Base-by-base conservation (phyloP, 1,140 invertebrate genomes). In the Pachypeltis micranthus region DNA sequence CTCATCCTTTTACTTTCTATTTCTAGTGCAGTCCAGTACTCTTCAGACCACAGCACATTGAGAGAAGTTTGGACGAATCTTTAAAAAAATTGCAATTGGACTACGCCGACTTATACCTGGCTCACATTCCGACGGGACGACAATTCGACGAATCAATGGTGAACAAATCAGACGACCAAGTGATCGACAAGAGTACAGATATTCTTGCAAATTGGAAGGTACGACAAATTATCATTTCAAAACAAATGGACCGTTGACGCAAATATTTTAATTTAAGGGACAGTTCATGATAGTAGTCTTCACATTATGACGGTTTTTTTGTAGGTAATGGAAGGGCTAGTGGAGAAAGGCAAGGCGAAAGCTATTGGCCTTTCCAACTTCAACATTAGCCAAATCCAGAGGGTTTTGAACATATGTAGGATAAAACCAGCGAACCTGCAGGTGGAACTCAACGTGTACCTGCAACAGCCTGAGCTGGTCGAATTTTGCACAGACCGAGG, bases 31-130 rank as follows among this genome's bases (percentile, higher is more conserved):
- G n/a, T n/a, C n/a, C n/a, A n/a, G n/a, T n/a, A n/a, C n/a, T n/a
- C n/a, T n/a, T n/a, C n/a, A n/a, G n/a, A n/a, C n/a, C n/a, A n/a
- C n/a, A n/a, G n/a, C n/a, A n/a, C n/a, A n/a, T n/a, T n/a, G n/a
- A n/a, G n/a, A n/a, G n/a, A n/a, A n/a, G n/a, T n/a, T n/a, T n/a
- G 24, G 82, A 83, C 39, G 74, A 84, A 58, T 92, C 90, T 0
- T 72, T 94, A 25, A 74, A 81, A 58, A 81, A 80, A 39, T 74
- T 93, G 16, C 80, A 85, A 66, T 70, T 91, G 59, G 81, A 86
- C 61, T 94, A 93, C 70, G 73, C 94, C 1, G 91, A 94, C 70
- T 77, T 94, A 61, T 93, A 91, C 72, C 75, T 94, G 10, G 79
- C 93, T 59, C 91, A 94, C 66, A 81, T 82, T 27, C 90, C 92